These are phyloP conservation scores for Trisateles emortualis DNA, from an alignment of 2,888 invertebrate species.

Conservation along the genomic window DNA sequence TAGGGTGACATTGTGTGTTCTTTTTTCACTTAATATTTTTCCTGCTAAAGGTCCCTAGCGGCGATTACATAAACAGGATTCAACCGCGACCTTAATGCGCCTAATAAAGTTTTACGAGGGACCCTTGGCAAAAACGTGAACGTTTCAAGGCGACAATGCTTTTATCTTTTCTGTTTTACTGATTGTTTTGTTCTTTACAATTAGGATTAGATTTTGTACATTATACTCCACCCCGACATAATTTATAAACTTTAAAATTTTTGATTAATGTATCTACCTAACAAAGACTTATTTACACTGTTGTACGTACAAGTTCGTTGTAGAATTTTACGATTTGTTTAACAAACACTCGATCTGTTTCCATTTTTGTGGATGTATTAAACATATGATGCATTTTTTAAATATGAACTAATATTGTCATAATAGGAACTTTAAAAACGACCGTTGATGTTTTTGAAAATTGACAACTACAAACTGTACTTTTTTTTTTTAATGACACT, in stretches of 20 bases:
- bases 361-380: no score
- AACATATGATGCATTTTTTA: no score
- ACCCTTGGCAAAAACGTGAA: constrained; percentile 84
- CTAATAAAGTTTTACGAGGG: constrained; percentile 86
- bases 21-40: constrained; percentile 86
- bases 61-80: constrained; percentile 87
- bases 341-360: no score
- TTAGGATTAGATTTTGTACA: constrained; percentile 67
- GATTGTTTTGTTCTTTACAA: constrained; percentile 79
- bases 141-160: constrained; percentile 85
- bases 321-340: no score
- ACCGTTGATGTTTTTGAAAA: no score
- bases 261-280: background rate
- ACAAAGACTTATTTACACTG: no score
- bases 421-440: no score
- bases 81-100: constrained; percentile 86
- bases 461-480: no score
- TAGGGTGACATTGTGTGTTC: constrained; percentile 78
- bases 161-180: constrained; percentile 85
- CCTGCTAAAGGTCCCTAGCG: constrained; percentile 82
- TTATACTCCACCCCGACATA: constrained; percentile 25
- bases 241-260: constrained; percentile 14
- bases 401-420: no score
- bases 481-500: no score
- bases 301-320: no score